Percentiles rank a stretch among this genome's conserved stretches.
phyloP scores from a whole-genome alignment of 2,888 invertebrate species.

The Drosophila picticornis region DNA sequence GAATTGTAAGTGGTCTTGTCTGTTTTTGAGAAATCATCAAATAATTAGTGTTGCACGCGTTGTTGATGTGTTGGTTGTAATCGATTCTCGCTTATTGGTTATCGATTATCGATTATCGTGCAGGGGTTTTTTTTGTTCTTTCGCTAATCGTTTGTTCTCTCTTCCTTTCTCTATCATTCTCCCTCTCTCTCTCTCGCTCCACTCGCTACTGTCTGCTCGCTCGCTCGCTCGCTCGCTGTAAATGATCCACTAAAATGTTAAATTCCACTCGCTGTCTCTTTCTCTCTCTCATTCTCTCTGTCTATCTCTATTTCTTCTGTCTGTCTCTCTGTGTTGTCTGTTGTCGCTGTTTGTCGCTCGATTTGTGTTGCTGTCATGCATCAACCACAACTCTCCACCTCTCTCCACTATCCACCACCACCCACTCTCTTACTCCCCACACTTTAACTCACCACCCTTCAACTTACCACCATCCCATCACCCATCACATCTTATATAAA shows the following conservation, averaged over 20 bases:
- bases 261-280: conserved; percentile 29
- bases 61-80: conserved; percentile 69
- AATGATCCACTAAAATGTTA: conserved; percentile 32
- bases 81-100: conserved; percentile 27
- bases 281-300: conserved; percentile 33
- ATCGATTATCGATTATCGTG: conserved; percentile 25
- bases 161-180: conserved; percentile 53
- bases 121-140: conserved; percentile 30
- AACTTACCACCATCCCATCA: conserved; percentile 15
- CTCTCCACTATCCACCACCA: background rate
- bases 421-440: conserved; percentile 27
- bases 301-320: conserved; percentile 37
- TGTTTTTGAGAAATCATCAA: conserved; percentile 56
- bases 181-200: conserved; percentile 39
- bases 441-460: conserved; percentile 5
- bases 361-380: conserved; percentile 60
- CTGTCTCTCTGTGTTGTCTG: conserved; percentile 42
- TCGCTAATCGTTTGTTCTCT: conserved; percentile 75
- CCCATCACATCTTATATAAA: conserved; percentile 16
- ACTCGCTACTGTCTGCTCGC: conserved; percentile 60
- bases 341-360: conserved; percentile 52
- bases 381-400: conserved; percentile 17
- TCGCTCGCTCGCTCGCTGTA: conserved; percentile 56
- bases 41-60: conserved; percentile 75
- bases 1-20: conserved; percentile 84